Percentiles rank a stretch among this genome's conserved stretches.
Conservation (phyloP, 2,113 vertebrate genomes). For the Paracanthobrama guichenoti region DNA sequence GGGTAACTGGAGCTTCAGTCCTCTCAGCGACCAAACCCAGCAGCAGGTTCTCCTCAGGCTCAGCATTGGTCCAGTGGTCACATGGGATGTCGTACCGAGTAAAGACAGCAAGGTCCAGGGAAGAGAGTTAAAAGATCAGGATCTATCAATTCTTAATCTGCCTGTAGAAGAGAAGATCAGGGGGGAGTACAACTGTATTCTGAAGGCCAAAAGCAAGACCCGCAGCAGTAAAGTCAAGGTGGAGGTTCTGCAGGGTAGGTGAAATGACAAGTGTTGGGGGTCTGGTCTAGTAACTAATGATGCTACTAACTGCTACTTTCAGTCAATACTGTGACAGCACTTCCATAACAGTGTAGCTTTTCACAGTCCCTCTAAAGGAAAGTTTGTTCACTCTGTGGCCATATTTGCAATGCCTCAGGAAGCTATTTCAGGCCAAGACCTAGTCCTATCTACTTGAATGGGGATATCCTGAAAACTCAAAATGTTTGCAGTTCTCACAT, state of each 20-base stretch:
- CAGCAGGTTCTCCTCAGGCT: constrained; percentile 46
- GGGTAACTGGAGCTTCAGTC: constrained; percentile 63
- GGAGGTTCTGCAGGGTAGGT: constrained; percentile 71
- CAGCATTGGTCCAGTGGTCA: fast-evolving
- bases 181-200: constrained; percentile 63
- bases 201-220: constrained; percentile 36
- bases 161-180: constrained; percentile 5
- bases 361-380: too few species aligned
- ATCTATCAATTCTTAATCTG: constrained; percentile 46
- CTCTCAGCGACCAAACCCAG: fast-evolving
- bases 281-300: not conserved
- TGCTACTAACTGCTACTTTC: not conserved
- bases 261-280: not conserved
- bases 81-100: not conserved
- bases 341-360: not conserved
- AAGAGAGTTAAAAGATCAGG: not conserved
- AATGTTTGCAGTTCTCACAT: too few species aligned
- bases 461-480: too few species aligned
- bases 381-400: too few species aligned
- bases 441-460: too few species aligned
- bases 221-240: constrained; percentile 49
- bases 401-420: too few species aligned
- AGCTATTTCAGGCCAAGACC: too few species aligned
- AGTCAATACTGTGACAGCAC: not conserved
- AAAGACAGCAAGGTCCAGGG: fast-evolving